A percentile compares a stretch with the other conserved stretches of the same genome.
Evolutionary conservation across 2,797 vertebrate species (phyloP).

Genomic region (Sparus aurata): DNA sequence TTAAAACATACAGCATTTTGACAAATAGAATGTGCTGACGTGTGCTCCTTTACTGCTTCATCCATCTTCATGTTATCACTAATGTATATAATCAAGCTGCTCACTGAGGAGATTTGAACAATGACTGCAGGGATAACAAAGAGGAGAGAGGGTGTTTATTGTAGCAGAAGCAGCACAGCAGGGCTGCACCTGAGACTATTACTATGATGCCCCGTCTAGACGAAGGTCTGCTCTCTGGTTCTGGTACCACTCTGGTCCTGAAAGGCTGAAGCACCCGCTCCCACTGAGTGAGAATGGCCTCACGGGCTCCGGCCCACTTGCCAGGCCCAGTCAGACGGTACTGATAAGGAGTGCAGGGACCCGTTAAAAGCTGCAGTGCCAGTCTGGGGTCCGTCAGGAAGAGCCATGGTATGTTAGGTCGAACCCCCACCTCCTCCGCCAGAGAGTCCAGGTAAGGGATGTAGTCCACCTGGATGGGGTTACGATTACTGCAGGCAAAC

Average conservation of each 20-base stretch:
- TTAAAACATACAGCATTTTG: background rate
- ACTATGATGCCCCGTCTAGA: conserved; percentile 54
- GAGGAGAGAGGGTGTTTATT: conserved; percentile 5
- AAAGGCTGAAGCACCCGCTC: conserved; percentile 83
- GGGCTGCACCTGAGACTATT: conserved; percentile 51
- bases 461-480: conserved; percentile 81
- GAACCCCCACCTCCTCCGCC: conserved; percentile 80
- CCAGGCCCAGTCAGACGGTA: conserved; percentile 87
- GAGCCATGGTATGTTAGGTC: conserved; percentile 82
- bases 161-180: conserved; percentile 71
- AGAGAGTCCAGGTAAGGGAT: conserved; percentile 86
- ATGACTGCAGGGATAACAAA: background rate
- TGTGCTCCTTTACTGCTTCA: background rate
- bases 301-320: conserved; percentile 87
- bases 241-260: conserved; percentile 79
- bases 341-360: conserved; percentile 89
- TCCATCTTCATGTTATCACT: background rate
- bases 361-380: conserved; percentile 83
- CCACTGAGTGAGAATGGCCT: conserved; percentile 90
- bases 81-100: background rate
- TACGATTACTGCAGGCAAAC: conserved; percentile 78
- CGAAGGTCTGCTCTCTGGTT: conserved; percentile 40
- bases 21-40: background rate
- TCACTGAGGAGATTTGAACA: conserved; percentile 2
- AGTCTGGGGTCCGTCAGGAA: conserved; percentile 86